Percentiles rank a stretch among this genome's conserved stretches.
These are phyloP conservation scores for Drosophila santomea DNA, from an alignment of 1,140 invertebrate genomes.

Conservation along the genomic window DNA sequence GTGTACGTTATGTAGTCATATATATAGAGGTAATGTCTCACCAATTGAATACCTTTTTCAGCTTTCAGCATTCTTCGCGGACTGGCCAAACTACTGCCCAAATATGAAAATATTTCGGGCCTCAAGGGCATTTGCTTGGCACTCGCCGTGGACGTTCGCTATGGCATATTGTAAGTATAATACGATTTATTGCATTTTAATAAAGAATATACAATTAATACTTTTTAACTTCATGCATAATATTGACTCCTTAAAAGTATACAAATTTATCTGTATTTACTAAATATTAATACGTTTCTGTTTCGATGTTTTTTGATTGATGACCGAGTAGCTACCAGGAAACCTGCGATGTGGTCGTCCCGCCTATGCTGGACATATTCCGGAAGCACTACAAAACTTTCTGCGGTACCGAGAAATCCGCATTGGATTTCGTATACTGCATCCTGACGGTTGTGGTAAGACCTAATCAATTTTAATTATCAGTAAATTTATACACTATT, in stretches of 20 bases:
- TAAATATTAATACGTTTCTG: no score
- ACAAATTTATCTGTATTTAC: no score
- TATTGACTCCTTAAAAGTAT: no score
- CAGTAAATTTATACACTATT: not conserved
- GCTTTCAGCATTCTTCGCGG: slow-evolving; percentile 52
- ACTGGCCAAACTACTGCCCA: slow-evolving; percentile 36
- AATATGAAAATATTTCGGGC: not conserved
- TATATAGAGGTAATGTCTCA: no score
- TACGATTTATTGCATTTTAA: not conserved
- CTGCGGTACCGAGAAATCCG: slow-evolving; percentile 26
- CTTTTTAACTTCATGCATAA: no score
- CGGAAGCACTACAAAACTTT: slow-evolving; percentile 34
- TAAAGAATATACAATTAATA: no score
- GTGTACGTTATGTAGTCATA: slow-evolving; percentile 20
- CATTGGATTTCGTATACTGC: slow-evolving; percentile 44
- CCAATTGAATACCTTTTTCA: not conserved
- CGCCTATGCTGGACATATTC: slow-evolving; percentile 58
- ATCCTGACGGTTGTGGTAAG: slow-evolving; percentile 32
- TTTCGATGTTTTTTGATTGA: no score
- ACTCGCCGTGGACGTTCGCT: slow-evolving; percentile 40
- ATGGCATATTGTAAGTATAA: slow-evolving; percentile 55
- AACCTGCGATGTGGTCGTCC: slow-evolving; percentile 32
- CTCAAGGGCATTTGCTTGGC: slow-evolving; percentile 38
- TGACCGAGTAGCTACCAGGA: slow-evolving; percentile 29
- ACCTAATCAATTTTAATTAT: not conserved